phyloP scores from a whole-genome alignment of 2,797 vertebrate species.

The Paguma larvata region DNA sequence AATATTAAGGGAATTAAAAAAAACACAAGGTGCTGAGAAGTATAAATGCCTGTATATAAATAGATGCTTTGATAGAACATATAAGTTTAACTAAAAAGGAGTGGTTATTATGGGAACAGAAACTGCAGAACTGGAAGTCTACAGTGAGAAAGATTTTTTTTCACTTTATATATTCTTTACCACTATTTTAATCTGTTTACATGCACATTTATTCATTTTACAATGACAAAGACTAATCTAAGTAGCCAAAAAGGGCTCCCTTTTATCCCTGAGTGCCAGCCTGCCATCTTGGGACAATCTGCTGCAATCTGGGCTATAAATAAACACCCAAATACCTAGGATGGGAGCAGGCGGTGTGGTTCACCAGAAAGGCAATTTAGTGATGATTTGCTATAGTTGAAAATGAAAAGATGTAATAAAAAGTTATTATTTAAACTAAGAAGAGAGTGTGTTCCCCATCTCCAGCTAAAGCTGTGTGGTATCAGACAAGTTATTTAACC shows the following conservation, averaged over 20 bases:
- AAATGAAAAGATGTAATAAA: not conserved
- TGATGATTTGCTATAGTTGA: not conserved
- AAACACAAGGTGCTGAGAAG: not conserved
- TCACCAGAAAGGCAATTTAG: not conserved
- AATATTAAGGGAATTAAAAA: conserved; percentile 9
- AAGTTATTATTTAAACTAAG: not conserved
- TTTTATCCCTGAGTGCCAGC: not conserved
- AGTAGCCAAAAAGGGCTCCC: not conserved
- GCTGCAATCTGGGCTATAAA: not conserved
- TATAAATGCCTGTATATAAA: not conserved
- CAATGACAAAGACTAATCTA: not conserved
- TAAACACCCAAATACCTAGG: not conserved
- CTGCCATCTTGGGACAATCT: not conserved
- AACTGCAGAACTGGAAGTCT: not conserved
- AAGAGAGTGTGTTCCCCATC: not conserved
- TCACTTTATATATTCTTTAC: not conserved
- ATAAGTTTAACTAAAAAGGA: not conserved
- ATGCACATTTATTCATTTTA: not conserved
- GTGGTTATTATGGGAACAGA: not conserved
- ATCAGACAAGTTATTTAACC: not conserved
- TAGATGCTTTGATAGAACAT: not conserved
- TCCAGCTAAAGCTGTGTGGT: not conserved
- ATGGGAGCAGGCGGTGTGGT: not conserved
- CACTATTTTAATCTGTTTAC: not conserved
- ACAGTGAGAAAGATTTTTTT: not conserved